Evolutionary conservation across 2,888 invertebrate species (phyloP).

Genomic region (Callimorpha dominula): DNA sequence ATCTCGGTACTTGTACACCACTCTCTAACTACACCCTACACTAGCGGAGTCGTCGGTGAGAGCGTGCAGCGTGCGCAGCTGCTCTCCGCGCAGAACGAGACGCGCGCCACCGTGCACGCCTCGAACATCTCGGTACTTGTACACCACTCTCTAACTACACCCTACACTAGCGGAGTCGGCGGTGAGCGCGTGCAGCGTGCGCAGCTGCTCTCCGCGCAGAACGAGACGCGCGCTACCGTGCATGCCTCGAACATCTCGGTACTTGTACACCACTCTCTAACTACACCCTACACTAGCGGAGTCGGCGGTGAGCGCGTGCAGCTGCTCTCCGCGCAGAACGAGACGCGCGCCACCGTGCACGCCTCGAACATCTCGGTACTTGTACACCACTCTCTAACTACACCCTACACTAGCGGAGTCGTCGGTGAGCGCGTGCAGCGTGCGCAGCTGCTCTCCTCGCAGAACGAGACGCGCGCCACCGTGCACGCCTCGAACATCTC

Average conservation of each 20-base stretch:
- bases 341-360: conserved; percentile 73
- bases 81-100: conserved; percentile 80
- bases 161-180: conserved; percentile 64
- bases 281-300: conserved; percentile 53
- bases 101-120: conserved; percentile 71
- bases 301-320: conserved; percentile 66
- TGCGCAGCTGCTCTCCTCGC: conserved; percentile 74
- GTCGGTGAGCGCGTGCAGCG: conserved; percentile 62
- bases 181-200: conserved; percentile 60
- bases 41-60: conserved; percentile 68
- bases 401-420: conserved; percentile 60
- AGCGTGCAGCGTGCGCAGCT: conserved; percentile 68
- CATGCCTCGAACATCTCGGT: conserved; percentile 70
- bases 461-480: conserved; percentile 77
- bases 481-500: conserved; percentile 68
- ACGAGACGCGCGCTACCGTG: conserved; percentile 75
- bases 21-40: neutral
- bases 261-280: conserved; percentile 38
- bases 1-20: conserved; percentile 62
- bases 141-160: neutral
- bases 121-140: conserved; percentile 67
- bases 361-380: conserved; percentile 67
- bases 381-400: conserved; percentile 33
- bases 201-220: conserved; percentile 77
- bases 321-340: conserved; percentile 78